These are phyloP conservation scores for Andrena camellia DNA, from an alignment of 2,888 invertebrate genomes.

Conservation along the genomic window DNA sequence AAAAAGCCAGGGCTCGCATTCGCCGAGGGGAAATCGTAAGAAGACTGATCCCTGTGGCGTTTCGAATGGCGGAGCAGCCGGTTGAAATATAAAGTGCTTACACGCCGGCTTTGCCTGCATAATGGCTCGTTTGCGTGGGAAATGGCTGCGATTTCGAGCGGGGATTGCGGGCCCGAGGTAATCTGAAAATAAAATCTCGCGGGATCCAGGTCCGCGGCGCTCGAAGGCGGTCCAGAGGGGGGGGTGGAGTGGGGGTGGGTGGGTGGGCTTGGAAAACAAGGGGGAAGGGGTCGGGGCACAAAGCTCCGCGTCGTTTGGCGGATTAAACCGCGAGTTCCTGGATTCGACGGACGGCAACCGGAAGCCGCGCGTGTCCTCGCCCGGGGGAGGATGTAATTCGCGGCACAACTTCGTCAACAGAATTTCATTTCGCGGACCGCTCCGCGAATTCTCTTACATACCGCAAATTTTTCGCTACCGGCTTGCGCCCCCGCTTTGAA, in stretches of 20 bases:
- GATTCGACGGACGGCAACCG: background rate
- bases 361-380: background rate
- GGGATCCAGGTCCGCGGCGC: constrained; percentile 15
- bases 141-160: constrained; percentile 72
- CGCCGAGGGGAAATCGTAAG: background rate
- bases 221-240: no score
- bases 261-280: background rate
- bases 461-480: constrained; percentile 13
- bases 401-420: constrained; percentile 29
- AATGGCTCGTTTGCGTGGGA: constrained; percentile 71
- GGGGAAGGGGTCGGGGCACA: background rate
- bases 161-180: constrained; percentile 62
- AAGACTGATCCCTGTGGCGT: constrained; percentile 26
- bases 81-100: constrained; percentile 73
- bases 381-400: constrained; percentile 32
- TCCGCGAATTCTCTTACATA: constrained; percentile 41
- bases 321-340: constrained; percentile 37
- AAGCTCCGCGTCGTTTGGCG: constrained; percentile 10
- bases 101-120: constrained; percentile 68
- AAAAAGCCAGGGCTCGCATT: no score
- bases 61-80: constrained; percentile 56
- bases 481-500: constrained; percentile 25
- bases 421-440: constrained; percentile 45
- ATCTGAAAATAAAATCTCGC: constrained; percentile 73
- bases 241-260: no score